Conservation (phyloP, 2,888 invertebrate species). For the Sympetrum striolatum region DNA sequence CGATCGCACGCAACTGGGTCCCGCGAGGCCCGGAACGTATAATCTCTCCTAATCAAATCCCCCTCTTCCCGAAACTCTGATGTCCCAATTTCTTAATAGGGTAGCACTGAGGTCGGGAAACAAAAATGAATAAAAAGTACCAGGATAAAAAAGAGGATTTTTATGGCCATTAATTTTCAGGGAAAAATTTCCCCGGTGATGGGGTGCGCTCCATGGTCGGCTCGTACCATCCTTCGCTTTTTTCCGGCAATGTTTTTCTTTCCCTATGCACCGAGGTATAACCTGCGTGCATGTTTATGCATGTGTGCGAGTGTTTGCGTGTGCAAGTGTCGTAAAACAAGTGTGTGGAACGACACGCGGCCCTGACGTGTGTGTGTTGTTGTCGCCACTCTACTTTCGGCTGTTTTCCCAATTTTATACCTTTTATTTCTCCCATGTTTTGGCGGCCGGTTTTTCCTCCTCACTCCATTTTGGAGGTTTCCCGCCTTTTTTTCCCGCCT, state of each 20-base stretch:
- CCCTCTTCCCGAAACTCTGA: not conserved
- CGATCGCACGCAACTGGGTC: not conserved
- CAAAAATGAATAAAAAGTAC: not conserved
- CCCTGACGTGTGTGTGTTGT: not conserved
- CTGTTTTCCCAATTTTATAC: not conserved
- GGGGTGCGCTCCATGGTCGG: not conserved
- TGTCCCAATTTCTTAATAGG: not conserved
- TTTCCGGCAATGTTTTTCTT: not conserved
- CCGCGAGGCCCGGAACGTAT: not conserved
- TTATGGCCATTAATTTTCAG: not conserved
- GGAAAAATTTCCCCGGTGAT: not conserved
- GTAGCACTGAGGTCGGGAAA: not conserved
- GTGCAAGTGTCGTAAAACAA: conserved; percentile 2
- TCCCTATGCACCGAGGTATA: not conserved
- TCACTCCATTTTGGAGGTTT: not conserved
- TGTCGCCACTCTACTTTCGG: not conserved
- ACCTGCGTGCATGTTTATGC: not conserved
- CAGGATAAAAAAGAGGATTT: not conserved
- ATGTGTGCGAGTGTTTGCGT: not conserved
- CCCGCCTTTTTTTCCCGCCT: not conserved
- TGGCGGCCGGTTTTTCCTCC: not conserved
- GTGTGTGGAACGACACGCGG: not conserved
- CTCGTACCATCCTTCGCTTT: not conserved
- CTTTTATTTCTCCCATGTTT: not conserved
- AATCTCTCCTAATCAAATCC: not conserved